Evolutionary conservation across 2,113 vertebrate species (phyloP).

Genomic region (Anarhynchus alexandrinus): DNA sequence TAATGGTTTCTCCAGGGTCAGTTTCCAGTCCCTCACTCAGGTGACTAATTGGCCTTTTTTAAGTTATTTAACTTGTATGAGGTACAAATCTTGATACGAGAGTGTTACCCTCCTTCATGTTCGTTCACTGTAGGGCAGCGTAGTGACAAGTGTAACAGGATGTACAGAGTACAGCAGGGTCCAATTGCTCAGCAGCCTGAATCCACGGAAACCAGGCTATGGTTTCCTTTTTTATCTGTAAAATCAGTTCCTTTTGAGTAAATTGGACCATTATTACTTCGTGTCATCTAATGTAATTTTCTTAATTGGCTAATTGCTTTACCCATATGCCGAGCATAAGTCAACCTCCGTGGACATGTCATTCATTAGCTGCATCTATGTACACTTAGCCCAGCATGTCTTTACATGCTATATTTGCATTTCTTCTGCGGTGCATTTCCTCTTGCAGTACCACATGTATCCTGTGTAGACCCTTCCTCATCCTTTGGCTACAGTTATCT

Average conservation of each 20-base stretch:
- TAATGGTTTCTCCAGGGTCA: background rate
- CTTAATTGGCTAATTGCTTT: background rate
- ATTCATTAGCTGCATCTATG: background rate
- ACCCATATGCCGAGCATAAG: background rate
- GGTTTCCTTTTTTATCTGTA: background rate
- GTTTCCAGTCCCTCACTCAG: background rate
- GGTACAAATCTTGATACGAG: background rate
- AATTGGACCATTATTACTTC: background rate
- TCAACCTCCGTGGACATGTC: background rate
- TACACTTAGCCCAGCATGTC: background rate
- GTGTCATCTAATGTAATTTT: background rate
- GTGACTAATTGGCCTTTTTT: background rate
- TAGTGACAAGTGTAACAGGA: background rate
- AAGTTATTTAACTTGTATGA: background rate
- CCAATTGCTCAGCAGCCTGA: background rate
- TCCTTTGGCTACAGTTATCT: background rate
- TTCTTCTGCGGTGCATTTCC: background rate
- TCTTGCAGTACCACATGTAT: background rate
- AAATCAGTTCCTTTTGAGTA: background rate
- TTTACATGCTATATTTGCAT: background rate
- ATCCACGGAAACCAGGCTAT: background rate
- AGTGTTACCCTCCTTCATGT: background rate
- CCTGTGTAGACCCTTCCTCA: background rate
- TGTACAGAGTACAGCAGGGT: background rate
- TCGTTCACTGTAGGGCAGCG: background rate